Conservation (phyloP, 2,113 vertebrate genomes). For the Pachycephala philippinensis region DNA sequence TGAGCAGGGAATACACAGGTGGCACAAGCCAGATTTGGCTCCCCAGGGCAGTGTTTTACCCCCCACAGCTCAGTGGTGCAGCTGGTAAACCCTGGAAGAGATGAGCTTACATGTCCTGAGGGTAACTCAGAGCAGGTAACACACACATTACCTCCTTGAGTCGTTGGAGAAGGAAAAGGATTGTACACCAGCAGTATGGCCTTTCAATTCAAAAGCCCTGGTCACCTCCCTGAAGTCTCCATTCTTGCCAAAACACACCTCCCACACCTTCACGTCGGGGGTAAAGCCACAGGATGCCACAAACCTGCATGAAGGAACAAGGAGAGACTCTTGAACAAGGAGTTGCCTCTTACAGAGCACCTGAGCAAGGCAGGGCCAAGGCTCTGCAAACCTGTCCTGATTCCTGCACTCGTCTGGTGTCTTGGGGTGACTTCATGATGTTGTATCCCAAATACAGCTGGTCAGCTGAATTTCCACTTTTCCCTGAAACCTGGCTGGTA, state of each 20-base stretch:
- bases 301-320: constrained; percentile 75
- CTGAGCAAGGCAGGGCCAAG: background rate
- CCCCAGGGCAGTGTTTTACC: background rate
- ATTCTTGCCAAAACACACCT: constrained; percentile 87
- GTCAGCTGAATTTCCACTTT: background rate
- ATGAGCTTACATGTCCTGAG: fast-evolving
- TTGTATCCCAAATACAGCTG: no score
- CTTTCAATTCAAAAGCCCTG: constrained; percentile 92
- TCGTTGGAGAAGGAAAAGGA: constrained; percentile 92
- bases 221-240: constrained; percentile 88
- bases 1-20: fast-evolving
- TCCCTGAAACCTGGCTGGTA: background rate
- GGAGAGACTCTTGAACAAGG: background rate
- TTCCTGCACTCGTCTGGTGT: background rate
- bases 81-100: background rate
- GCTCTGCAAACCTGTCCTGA: background rate
- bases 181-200: constrained; percentile 85
- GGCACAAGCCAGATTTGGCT: background rate
- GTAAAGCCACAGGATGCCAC: constrained; percentile 95
- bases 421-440: no score
- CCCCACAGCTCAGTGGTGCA: background rate
- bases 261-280: constrained; percentile 95
- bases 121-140: fast-evolving
- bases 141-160: constrained; percentile 79
- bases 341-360: background rate